phyloP scores from a whole-genome alignment of 2,888 invertebrate species.

The Amaurobius ferox region DNA sequence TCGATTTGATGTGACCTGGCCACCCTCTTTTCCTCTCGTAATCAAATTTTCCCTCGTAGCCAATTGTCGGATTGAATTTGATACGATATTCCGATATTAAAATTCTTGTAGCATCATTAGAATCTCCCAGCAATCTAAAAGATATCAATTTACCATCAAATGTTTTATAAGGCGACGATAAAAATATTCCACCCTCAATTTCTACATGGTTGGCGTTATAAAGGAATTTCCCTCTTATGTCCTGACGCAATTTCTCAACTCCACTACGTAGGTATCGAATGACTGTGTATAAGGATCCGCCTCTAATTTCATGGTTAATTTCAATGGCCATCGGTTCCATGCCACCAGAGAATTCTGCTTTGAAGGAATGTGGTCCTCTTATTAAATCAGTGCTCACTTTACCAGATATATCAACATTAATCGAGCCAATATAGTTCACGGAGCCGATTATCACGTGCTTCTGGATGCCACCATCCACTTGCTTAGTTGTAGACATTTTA shows the following conservation, averaged over 20 bases:
- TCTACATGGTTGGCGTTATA: conserved; percentile 17
- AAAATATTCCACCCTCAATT: conserved; percentile 34
- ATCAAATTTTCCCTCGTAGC: conserved; percentile 57
- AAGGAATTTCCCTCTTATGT: conserved; percentile 47
- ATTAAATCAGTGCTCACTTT: conserved; percentile 32
- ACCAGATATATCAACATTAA: conserved; percentile 44
- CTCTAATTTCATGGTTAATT: conserved; percentile 44
- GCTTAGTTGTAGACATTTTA: conserved; percentile 26
- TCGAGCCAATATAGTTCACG: conserved; percentile 40
- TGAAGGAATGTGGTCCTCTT: conserved; percentile 59
- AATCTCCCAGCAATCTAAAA: conserved; percentile 39
- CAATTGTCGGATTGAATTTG: conserved; percentile 19
- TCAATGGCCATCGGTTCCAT: conserved; percentile 44
- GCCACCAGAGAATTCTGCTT: conserved; percentile 44
- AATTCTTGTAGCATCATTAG: conserved; percentile 24
- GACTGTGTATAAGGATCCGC: conserved; percentile 33
- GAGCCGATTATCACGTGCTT: conserved; percentile 45
- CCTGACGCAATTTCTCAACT: conserved; percentile 32
- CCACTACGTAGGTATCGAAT: conserved; percentile 28
- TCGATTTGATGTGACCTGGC: conserved; percentile 50
- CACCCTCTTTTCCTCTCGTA: conserved; percentile 59
- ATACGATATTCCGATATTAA: conserved; percentile 59
- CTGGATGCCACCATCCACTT: conserved; percentile 26
- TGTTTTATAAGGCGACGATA: conserved; percentile 52
- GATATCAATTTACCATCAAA: conserved; percentile 64